Conservation (phyloP, 2,888 invertebrate species). For the Hyposoter dolosus region DNA sequence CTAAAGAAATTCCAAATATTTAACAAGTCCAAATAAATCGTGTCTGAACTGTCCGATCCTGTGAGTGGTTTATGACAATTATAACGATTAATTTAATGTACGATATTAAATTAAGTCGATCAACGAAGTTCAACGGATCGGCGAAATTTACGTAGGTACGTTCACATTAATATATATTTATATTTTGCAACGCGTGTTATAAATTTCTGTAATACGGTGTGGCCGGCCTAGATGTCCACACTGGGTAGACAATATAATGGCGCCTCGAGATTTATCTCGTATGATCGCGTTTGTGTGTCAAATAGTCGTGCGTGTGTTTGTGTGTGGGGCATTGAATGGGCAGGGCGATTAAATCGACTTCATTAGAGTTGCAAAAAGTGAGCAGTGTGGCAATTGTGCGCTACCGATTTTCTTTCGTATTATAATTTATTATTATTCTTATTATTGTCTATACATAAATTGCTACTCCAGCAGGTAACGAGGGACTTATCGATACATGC, state of each 20-base stretch:
- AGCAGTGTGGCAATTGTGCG: constrained; percentile 67
- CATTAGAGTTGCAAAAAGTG: constrained; percentile 74
- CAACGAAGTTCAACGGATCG: constrained; percentile 45
- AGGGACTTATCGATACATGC: constrained; percentile 72
- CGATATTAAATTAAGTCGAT: constrained; percentile 19
- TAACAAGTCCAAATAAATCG: not conserved
- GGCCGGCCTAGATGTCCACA: constrained; percentile 63
- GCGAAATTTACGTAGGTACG: constrained; percentile 54
- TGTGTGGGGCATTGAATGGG: constrained; percentile 56
- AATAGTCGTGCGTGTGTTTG: constrained; percentile 19
- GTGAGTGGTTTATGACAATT: not conserved
- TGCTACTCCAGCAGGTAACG: constrained; percentile 57
- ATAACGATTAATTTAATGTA: constrained; percentile 2
- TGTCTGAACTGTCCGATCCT: not conserved
- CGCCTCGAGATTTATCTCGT: constrained; percentile 53
- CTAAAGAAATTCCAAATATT: not conserved
- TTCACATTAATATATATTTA: constrained; percentile 2
- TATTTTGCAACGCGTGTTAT: constrained; percentile 41
- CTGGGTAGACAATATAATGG: constrained; percentile 67
- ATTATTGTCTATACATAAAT: constrained; percentile 31
- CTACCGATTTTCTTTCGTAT: constrained; percentile 52
- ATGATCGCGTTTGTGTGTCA: constrained; percentile 22
- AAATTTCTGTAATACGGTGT: constrained; percentile 52
- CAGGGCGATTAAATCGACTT: constrained; percentile 71
- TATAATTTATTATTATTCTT: not conserved